Evolutionary conservation across 2,797 vertebrate species (phyloP).

Genomic region (Botia almorhae): DNA sequence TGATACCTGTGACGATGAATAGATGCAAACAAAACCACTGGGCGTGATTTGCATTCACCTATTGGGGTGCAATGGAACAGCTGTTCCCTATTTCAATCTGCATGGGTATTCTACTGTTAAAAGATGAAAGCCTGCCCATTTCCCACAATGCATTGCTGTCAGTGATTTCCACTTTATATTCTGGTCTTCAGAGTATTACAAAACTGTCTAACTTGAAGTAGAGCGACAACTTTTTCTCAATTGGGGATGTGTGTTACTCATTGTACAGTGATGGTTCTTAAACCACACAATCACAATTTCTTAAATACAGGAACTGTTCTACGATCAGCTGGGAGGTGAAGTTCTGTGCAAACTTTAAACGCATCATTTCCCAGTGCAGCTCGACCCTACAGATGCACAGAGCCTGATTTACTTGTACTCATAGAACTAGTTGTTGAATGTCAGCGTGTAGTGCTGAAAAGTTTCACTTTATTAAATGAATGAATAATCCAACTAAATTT

Average conservation of each 20-base stretch:
- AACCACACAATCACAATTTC: constrained; percentile 13
- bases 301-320: not conserved
- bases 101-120: constrained; percentile 64
- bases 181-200: constrained; percentile 44
- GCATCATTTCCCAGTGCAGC: constrained; percentile 6
- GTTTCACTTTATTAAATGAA: not conserved
- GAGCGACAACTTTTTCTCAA: constrained; percentile 21
- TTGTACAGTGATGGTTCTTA: constrained; percentile 7
- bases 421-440: not conserved
- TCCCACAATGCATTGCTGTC: constrained; percentile 52
- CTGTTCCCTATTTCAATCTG: constrained; percentile 70
- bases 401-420: not conserved
- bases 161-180: constrained; percentile 48
- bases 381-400: not conserved
- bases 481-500: not conserved
- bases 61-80: constrained; percentile 64
- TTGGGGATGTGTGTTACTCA: not conserved
- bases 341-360: not conserved
- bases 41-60: constrained; percentile 56
- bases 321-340: constrained; percentile 25
- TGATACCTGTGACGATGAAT: constrained; percentile 58
- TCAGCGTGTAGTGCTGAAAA: no score
- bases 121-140: constrained; percentile 67
- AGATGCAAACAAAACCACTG: constrained; percentile 61
- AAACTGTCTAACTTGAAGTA: constrained; percentile 15